These are phyloP conservation scores for Antennarius maculatus DNA, from an alignment of 2,797 vertebrate genomes.

Conservation along the genomic window DNA sequence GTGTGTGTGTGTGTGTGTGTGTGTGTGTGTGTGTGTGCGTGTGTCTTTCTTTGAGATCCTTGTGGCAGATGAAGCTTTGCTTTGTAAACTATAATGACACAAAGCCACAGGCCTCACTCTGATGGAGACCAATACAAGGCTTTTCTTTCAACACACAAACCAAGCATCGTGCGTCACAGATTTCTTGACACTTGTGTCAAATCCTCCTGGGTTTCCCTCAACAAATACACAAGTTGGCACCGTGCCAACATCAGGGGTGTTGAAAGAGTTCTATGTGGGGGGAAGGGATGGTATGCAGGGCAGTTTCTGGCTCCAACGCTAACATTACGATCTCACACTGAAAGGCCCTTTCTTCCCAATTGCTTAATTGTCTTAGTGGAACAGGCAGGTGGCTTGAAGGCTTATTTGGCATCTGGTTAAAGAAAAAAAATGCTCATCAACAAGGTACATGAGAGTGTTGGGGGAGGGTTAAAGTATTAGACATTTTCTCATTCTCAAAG, in stretches of 20 bases:
- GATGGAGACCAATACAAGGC: constrained; percentile 35
- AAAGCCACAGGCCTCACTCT: constrained; percentile 29
- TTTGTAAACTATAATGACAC: constrained; percentile 51
- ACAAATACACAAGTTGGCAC: constrained; percentile 70
- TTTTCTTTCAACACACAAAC: constrained; percentile 54
- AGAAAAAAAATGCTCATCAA: constrained; percentile 28
- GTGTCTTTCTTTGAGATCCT: constrained; percentile 30
- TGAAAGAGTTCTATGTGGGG: constrained; percentile 50
- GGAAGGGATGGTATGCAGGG: constrained; percentile 32
- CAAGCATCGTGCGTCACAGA: constrained; percentile 51
- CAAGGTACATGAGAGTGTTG: constrained; percentile 49
- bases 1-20: constrained; percentile 3
- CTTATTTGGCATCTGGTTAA: constrained; percentile 64
- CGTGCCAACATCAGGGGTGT: constrained; percentile 41
- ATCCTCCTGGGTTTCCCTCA: constrained; percentile 44
- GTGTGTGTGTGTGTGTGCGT: constrained; percentile 6
- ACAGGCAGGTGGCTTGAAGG: constrained; percentile 72
- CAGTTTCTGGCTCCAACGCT: constrained; percentile 41
- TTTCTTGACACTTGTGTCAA: constrained; percentile 62
- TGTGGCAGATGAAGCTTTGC: constrained; percentile 45
- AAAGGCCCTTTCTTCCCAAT: constrained; percentile 70
- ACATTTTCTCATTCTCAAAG: constrained; percentile 44
- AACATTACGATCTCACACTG: constrained; percentile 50
- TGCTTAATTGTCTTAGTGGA: constrained; percentile 72
- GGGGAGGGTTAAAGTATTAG: constrained; percentile 48